phyloP scores from a whole-genome alignment of 1,140 invertebrate species.

The Glomeris maerens region DNA sequence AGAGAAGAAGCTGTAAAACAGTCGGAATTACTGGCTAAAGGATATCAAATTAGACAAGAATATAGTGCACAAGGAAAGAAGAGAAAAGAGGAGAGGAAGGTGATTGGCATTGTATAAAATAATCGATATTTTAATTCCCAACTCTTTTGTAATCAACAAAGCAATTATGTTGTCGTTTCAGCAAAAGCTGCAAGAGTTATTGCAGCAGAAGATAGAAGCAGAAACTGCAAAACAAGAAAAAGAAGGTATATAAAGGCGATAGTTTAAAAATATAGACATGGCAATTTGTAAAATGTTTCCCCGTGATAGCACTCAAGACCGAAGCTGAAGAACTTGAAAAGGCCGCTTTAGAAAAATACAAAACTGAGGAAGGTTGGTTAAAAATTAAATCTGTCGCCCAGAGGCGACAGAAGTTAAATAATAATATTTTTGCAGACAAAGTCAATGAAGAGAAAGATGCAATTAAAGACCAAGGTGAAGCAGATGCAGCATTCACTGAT shows the following conservation, averaged over 20 bases:
- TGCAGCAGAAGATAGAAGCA: conserved; percentile 54
- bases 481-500: conserved; percentile 50
- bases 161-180: conserved; percentile 16
- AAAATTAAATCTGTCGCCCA: conserved; percentile 30
- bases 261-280: conserved; percentile 14
- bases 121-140: conserved; percentile 1
- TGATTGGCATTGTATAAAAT: conserved; percentile 16
- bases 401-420: conserved; percentile 24
- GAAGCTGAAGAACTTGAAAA: conserved; percentile 56
- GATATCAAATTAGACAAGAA: conserved; percentile 57
- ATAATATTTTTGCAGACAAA: conserved; percentile 11
- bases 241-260: conserved; percentile 28
- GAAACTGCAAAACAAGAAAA: conserved; percentile 55
- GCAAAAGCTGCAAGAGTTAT: conserved; percentile 48
- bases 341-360: conserved; percentile 56
- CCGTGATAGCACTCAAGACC: conserved; percentile 40
- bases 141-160: conserved; percentile 1
- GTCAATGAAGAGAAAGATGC: conserved; percentile 33
- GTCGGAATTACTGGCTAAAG: conserved; percentile 57
- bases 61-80: conserved; percentile 57
- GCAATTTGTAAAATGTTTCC: conserved; percentile 7
- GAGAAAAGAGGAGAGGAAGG: conserved; percentile 44
- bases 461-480: conserved; percentile 37
- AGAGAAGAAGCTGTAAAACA: conserved; percentile 54
- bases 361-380: conserved; percentile 42